phyloP scores from a whole-genome alignment of 2,888 invertebrate genomes.

The Ramazzottius varieornatus region DNA sequence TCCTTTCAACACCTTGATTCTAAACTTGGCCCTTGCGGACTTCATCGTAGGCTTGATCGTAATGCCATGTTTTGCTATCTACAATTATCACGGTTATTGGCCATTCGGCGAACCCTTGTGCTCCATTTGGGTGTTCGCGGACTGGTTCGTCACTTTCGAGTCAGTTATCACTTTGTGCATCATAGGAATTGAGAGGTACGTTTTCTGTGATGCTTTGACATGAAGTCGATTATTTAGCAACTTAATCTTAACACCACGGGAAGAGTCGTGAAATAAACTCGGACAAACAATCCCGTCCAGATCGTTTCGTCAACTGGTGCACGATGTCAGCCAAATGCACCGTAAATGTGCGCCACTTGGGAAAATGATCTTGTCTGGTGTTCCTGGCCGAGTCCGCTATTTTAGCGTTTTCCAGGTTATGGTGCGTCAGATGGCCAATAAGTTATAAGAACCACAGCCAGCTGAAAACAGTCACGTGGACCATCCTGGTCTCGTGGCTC shows the following conservation, averaged over 20 bases:
- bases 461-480: background rate
- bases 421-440: background rate
- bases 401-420: too few species aligned
- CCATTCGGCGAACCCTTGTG: background rate
- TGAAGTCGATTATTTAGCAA: too few species aligned
- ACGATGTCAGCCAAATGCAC: too few species aligned
- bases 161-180: background rate
- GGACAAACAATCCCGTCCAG: too few species aligned
- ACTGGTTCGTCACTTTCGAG: background rate
- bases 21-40: background rate
- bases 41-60: background rate
- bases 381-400: too few species aligned
- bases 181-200: background rate
- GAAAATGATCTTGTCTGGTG: too few species aligned
- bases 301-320: too few species aligned
- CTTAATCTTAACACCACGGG: too few species aligned
- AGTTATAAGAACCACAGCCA: background rate
- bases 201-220: too few species aligned
- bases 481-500: background rate
- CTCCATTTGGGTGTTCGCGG: background rate
- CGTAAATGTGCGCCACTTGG: too few species aligned
- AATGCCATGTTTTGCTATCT: background rate
- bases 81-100: background rate
- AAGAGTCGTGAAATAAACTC: too few species aligned
- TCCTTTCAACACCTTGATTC: background rate